phyloP scores from a whole-genome alignment of 1,140 invertebrate genomes.

The Psix sp. region DNA sequence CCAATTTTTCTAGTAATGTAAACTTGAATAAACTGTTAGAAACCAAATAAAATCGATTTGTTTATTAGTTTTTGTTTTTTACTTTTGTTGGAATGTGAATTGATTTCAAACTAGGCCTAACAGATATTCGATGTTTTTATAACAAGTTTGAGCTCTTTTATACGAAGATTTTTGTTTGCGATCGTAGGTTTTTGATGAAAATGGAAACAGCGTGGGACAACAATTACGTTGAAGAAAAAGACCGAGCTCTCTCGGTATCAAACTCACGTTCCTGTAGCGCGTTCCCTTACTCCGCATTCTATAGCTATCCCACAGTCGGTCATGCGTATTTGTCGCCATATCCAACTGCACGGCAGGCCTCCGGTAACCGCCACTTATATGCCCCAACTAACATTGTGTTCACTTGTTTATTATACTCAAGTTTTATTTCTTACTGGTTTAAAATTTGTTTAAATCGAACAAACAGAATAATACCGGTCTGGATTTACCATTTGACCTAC shows the following conservation, averaged over 20 bases:
- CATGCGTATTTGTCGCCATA: constrained; percentile 58
- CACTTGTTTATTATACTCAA: constrained; percentile 41
- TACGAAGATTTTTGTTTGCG: background rate
- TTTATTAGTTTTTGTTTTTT: no score
- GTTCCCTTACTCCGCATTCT: constrained; percentile 56
- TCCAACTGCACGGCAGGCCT: constrained; percentile 37
- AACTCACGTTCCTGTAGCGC: constrained; percentile 39
- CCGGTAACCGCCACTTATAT: constrained; percentile 45
- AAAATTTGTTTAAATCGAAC: no score
- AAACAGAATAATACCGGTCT: no score
- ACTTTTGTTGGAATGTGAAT: no score
- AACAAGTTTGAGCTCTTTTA: background rate
- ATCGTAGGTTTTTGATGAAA: constrained; percentile 6
- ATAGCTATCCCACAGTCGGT: constrained; percentile 59
- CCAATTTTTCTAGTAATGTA: no score
- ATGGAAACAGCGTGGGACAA: constrained; percentile 25
- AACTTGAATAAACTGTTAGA: no score
- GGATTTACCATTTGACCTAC: no score
- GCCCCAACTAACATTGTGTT: constrained; percentile 29
- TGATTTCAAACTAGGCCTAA: no score
- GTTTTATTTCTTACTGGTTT: no score
- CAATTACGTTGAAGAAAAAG: constrained; percentile 33
- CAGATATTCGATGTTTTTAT: no score
- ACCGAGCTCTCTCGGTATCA: constrained; percentile 37
- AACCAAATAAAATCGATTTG: no score